Conservation (phyloP, 2,888 invertebrate species). For the Pseudococcus jackbeardsleyi region DNA sequence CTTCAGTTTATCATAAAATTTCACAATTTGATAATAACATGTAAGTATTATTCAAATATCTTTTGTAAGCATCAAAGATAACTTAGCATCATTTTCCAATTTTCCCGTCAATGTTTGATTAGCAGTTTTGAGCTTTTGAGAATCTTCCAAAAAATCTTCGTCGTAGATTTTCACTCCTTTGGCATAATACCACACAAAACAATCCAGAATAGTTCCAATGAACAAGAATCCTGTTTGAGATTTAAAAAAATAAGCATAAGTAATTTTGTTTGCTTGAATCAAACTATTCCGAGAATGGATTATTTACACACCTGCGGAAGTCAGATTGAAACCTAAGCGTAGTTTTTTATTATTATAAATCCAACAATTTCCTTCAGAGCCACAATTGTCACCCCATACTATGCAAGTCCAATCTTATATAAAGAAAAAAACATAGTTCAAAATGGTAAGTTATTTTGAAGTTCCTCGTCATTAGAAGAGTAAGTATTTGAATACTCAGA, state of each 20-base stretch:
- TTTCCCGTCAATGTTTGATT: background rate
- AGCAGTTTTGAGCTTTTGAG: background rate
- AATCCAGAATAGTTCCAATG: constrained; percentile 69
- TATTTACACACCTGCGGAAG: constrained; percentile 68
- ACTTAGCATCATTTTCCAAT: constrained; percentile 19
- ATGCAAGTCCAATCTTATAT: constrained; percentile 71
- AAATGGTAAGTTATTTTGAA: background rate
- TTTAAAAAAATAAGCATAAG: background rate
- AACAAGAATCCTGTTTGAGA: constrained; percentile 68
- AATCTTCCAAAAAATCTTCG: constrained; percentile 67
- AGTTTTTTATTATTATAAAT: constrained; percentile 70
- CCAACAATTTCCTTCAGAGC: constrained; percentile 71
- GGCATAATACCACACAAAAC: constrained; percentile 69
- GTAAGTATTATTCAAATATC: background rate
- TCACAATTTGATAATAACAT: too few relatives aligned
- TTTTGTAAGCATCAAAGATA: background rate
- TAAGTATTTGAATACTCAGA: background rate
- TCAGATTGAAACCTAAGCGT: constrained; percentile 69
- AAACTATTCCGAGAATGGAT: background rate
- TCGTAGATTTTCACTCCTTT: constrained; percentile 69
- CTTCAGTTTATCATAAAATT: too few relatives aligned
- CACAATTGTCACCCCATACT: constrained; percentile 71
- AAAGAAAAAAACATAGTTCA: too few relatives aligned
- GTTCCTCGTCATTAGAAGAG: background rate
- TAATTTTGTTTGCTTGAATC: too few relatives aligned